Evolutionary conservation across 2,888 invertebrate species (phyloP).

Genomic region (Eilema sororculum): DNA sequence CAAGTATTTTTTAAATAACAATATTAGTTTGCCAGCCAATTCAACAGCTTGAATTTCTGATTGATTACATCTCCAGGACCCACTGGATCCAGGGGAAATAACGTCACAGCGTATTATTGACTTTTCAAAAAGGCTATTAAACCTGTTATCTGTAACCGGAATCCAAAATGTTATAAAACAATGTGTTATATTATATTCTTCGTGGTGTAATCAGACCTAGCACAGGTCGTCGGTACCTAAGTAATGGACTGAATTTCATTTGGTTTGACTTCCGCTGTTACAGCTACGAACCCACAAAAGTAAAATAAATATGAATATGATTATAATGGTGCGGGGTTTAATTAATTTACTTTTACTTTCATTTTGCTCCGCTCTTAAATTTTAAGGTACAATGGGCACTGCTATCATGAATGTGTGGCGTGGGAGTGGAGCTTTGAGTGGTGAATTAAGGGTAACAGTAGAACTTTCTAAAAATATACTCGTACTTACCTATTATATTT

Average conservation of each 20-base stretch:
- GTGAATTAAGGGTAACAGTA: background rate
- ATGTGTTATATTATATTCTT: background rate
- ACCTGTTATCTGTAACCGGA: background rate
- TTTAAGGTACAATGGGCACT: background rate
- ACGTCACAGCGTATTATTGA: no score
- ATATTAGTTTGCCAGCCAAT: background rate
- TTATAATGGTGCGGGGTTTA: background rate
- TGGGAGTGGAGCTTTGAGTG: background rate
- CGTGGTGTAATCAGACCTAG: background rate
- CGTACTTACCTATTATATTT: no score
- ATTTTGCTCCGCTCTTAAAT: background rate
- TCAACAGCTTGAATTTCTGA: background rate
- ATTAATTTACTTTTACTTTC: background rate
- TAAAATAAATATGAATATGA: constrained; percentile 2
- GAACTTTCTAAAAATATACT: background rate
- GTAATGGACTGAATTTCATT: constrained; percentile 4
- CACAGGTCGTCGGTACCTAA: background rate
- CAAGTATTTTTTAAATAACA: no score
- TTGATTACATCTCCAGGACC: background rate
- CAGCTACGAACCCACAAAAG: background rate
- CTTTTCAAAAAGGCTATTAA: background rate
- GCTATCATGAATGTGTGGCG: background rate
- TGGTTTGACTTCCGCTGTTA: background rate
- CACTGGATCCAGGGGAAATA: no score
- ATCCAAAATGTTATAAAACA: background rate